Evolutionary conservation across 2,888 invertebrate species (phyloP).

Genomic region (Rhingia campestris): DNA sequence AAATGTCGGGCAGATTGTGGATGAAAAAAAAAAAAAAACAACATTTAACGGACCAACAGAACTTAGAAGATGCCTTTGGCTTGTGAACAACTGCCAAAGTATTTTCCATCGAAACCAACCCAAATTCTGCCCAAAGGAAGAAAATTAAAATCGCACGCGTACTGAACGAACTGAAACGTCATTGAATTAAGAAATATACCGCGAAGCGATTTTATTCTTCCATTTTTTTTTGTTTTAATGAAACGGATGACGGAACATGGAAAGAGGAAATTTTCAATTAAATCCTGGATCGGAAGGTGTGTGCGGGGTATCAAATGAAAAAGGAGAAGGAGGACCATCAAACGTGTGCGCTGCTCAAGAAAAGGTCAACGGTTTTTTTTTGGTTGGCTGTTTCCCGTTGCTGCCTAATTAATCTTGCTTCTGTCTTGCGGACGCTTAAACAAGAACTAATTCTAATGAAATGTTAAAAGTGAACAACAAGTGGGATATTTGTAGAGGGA

Average conservation of each 20-base stretch:
- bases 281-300: conserved; percentile 25
- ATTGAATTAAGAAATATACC: conserved; percentile 66
- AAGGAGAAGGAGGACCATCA: conserved; percentile 38
- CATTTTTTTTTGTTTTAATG: conserved; percentile 22
- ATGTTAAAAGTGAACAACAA: conserved; percentile 19
- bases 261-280: conserved; percentile 67
- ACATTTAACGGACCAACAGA: background rate
- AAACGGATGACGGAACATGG: conserved; percentile 57
- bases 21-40: background rate
- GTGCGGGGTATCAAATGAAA: conserved; percentile 10
- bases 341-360: conserved; percentile 3
- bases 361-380: conserved; percentile 57
- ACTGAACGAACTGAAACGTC: conserved; percentile 46
- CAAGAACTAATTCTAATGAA: conserved; percentile 16
- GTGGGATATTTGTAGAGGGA: conserved; percentile 6
- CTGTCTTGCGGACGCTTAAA: conserved; percentile 1
- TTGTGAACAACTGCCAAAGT: conserved; percentile 36
- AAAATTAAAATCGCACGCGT: conserved; percentile 54
- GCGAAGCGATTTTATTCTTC: background rate
- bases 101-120: conserved; percentile 24
- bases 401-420: conserved; percentile 54
- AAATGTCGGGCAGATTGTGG: background rate
- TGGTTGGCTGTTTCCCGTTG: background rate
- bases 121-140: conserved; percentile 23
- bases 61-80: conserved; percentile 25